Evolutionary conservation across 2,888 invertebrate genomes (phyloP), one percentile per base, ranked within the genome.

Genomic region (Magallana nippona): DNA sequence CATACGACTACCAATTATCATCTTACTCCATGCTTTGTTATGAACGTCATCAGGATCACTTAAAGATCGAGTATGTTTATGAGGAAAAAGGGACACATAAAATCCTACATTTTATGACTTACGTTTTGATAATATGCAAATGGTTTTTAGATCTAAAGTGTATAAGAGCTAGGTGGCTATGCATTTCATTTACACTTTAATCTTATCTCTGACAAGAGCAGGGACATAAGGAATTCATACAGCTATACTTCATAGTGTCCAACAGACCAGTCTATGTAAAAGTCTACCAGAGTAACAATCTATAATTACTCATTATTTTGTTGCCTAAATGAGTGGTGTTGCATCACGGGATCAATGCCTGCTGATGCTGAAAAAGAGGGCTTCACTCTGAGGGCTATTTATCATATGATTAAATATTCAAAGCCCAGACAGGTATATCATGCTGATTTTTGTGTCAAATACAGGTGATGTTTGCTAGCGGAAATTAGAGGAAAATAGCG

Each of bases 181-280:
- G 63, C 63, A 63, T 63, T 22, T 10, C 63, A 63, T 63, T 63
- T 71, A 71, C 71, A 71, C 15, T 32, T 71, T 32, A 22, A 63
- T 63, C 63, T 63, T 63, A 22, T 63, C 63, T 19, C 19, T 19
- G 19, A 60, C 60, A 19, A 19, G 5, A 78, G 22, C 32, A 78
- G 15, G 32, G 78, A 44, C n/a, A 55, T 19, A 1, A 79, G 55
- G n/a, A 13, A 56, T 44, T 44, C 8, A 56, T 55, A 55, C 55
- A 56, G 17, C 22, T 79, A 19, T 32, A 27, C 71, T 15, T 15
- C 5, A 27, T 44, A 8, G 44, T 44, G 44, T 8, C 8, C 8
- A 44, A 44, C 44, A 44, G 44, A 44, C 44, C 44, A 44, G 44
- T 44, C 44, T 44, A 8, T 8, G 44, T 8, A 44, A 44, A 44